Conservation (phyloP, 2,888 invertebrate species). For the Callimorpha dominula region DNA sequence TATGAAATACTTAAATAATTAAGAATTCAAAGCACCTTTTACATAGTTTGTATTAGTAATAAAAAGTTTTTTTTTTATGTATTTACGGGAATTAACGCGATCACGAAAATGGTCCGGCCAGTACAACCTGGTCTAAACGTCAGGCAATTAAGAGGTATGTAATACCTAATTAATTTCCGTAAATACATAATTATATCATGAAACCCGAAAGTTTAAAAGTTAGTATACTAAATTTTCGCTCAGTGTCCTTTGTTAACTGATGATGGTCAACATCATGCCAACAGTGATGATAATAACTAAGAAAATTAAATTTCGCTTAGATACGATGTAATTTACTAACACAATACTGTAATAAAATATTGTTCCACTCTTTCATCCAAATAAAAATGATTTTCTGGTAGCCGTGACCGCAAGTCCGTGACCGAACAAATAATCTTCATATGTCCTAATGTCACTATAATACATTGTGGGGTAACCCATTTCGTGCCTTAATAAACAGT, state of each 20-base stretch:
- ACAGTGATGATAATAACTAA: not conserved
- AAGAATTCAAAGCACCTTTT: too few species aligned
- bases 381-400: constrained; percentile 46
- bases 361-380: constrained; percentile 25
- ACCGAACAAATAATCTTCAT: constrained; percentile 49
- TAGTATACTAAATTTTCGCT: too few species aligned
- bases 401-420: constrained; percentile 22
- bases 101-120: too few species aligned
- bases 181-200: too few species aligned
- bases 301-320: not conserved
- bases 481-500: constrained; percentile 40
- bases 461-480: constrained; percentile 36
- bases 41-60: too few species aligned
- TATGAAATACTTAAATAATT: too few species aligned
- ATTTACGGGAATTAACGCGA: too few species aligned
- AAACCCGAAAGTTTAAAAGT: too few species aligned
- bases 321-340: not conserved
- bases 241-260: not conserved
- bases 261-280: not conserved
- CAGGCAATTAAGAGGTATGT: too few species aligned
- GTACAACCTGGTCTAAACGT: too few species aligned
- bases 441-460: constrained; percentile 43
- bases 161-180: too few species aligned
- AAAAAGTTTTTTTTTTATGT: too few species aligned
- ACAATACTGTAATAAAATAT: constrained; percentile 11